phyloP scores from a whole-genome alignment of 2,113 vertebrate genomes.

The Panthera leo region DNA sequence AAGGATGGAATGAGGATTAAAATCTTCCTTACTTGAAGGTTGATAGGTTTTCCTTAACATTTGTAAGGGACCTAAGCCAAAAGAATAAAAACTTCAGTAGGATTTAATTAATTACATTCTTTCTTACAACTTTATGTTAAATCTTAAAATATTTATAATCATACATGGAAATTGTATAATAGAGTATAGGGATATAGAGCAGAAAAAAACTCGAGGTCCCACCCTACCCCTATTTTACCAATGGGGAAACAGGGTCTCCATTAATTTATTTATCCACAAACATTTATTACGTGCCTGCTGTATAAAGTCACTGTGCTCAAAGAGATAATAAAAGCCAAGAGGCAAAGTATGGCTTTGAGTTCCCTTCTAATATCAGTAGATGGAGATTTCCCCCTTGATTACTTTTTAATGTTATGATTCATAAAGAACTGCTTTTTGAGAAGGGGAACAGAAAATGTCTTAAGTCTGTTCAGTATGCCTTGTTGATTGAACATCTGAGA shows the following conservation, averaged over 20 bases:
- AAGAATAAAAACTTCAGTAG: neutral
- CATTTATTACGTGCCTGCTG: neutral
- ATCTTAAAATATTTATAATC: conserved; percentile 1
- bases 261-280: neutral
- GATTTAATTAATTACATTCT: neutral
- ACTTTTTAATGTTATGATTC: neutral
- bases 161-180: neutral
- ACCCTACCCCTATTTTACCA: rapidly evolving
- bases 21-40: neutral
- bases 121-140: neutral
- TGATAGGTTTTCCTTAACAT: conserved; percentile 23
- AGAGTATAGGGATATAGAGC: neutral
- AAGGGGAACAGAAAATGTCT: rapidly evolving
- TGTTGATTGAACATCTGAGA: neutral
- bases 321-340: neutral
- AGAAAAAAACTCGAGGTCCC: neutral
- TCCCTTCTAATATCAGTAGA: neutral
- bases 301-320: neutral
- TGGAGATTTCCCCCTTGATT: neutral
- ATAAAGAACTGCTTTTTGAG: neutral
- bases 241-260: neutral
- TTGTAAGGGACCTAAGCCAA: neutral
- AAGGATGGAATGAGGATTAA: conserved; percentile 26
- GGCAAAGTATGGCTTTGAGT: neutral
- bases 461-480: neutral